Conservation (phyloP, 1,140 invertebrate species). For the Thereuonema tuberculata region DNA sequence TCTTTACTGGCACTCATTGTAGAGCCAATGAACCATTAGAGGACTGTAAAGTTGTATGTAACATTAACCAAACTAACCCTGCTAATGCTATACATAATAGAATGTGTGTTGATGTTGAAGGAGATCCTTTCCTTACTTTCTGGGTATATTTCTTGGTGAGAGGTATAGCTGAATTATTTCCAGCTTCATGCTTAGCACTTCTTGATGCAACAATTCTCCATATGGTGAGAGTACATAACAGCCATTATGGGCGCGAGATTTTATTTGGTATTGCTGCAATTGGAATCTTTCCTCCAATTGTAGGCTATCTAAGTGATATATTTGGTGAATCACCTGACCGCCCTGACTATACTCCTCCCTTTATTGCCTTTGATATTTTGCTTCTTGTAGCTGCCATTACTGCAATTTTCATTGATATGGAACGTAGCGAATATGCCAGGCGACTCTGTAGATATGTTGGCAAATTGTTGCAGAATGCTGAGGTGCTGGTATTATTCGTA, state of each 20-base stretch:
- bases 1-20: neutral
- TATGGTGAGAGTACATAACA: conserved; percentile 61
- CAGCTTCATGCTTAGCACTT: conserved; percentile 57
- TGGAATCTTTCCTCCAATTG: conserved; percentile 63
- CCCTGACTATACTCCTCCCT: conserved; percentile 6
- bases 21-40: neutral
- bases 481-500: neutral
- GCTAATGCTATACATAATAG: neutral
- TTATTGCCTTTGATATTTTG: conserved; percentile 5
- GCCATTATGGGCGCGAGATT: conserved; percentile 62
- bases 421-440: neutral
- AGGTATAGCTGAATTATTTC: conserved; percentile 56
- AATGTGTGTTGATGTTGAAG: conserved; percentile 20
- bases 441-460: neutral
- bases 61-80: neutral
- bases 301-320: conserved; percentile 34
- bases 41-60: neutral
- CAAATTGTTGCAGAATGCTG: conserved; percentile 27
- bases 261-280: conserved; percentile 62
- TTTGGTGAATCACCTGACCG: neutral
- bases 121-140: conserved; percentile 47
- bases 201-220: conserved; percentile 67
- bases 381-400: conserved; percentile 1
- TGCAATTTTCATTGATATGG: neutral
- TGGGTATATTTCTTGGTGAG: conserved; percentile 61